Base-by-base conservation (phyloP, 2,113 vertebrate genomes). In the Epinephelus lanceolatus region DNA sequence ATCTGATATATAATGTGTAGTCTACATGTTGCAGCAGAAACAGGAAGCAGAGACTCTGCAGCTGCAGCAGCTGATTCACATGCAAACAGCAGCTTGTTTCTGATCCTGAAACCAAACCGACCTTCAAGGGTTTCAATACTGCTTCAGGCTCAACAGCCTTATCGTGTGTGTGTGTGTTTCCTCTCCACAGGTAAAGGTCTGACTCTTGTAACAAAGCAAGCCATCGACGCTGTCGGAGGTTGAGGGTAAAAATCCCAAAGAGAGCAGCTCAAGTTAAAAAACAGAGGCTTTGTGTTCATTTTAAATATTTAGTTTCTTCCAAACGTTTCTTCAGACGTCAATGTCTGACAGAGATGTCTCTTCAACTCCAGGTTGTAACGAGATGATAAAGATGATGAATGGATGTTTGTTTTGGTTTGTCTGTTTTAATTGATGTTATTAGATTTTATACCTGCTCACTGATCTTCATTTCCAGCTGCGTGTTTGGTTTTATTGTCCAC, bases 121-220 rank as follows among this genome's bases (percentile, higher is more conserved):
- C 52, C 13, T 8, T 12, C 18, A 12, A 57, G 17, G 23, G 25
- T 27, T 51, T 73, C 47, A 12, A 15, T 0, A 63, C 57, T 2
- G 57, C 77, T 12, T n/a, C 47, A 30, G 67, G 67, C 67, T 27
- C 27, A 40, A 61, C 42, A 4, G 13, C 18, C 53, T 59, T 30
- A 10, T 17, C 11, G 42, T 11, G 42, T 11, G n/a, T 51, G 18
- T 37, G 27, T 78, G 55, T 69, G 55, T 61, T 47, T 51, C 7
- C 42, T 62, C 25, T 51, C 27, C 52, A 47, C 72, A 75, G 72
- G 60, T 53, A n/a, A 51, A 61, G 8, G n/a, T 57, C n/a, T 11
- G 14, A 55, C 33, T 40, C 19, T 37, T 9, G 30, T 30, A 42
- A 14, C 62, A 15, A 15, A n/a, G 33, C 61, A 13, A 42, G 33